phyloP scores from a whole-genome alignment of 2,888 invertebrate genomes.

The Drosophila picticornis region DNA sequence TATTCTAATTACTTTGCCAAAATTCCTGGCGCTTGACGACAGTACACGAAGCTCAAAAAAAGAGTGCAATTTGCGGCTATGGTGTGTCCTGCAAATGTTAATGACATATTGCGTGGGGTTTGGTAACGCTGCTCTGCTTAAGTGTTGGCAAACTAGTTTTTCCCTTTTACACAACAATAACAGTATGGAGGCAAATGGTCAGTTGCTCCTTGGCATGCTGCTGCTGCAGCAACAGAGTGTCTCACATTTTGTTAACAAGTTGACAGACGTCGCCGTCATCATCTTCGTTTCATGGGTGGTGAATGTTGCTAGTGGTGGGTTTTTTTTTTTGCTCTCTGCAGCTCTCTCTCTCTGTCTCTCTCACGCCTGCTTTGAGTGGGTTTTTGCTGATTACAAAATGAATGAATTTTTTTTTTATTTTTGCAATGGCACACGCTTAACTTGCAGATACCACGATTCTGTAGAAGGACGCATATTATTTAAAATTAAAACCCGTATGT shows the following conservation, averaged over 20 bases:
- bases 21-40: conserved; percentile 25
- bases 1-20: conserved; percentile 31
- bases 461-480: conserved; percentile 47
- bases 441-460: conserved; percentile 8
- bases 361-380: conserved; percentile 21
- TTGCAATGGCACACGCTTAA: conserved; percentile 24
- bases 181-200: conserved; percentile 38
- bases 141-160: conserved; percentile 70
- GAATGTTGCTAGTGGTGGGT: conserved; percentile 52
- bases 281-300: conserved; percentile 67
- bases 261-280: conserved; percentile 47
- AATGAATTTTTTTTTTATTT: conserved; percentile 27
- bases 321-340: conserved; percentile 38
- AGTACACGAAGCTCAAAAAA: neutral
- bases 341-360: conserved; percentile 1
- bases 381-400: conserved; percentile 51
- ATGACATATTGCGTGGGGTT: conserved; percentile 44
- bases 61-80: conserved; percentile 1
- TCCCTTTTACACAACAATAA: conserved; percentile 31
- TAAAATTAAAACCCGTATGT: conserved; percentile 24
- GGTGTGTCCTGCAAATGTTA: conserved; percentile 45
- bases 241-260: conserved; percentile 65
- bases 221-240: conserved; percentile 18
- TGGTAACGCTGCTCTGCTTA: conserved; percentile 32
- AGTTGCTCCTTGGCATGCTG: conserved; percentile 26